These are phyloP conservation scores for Triops cancriformis DNA, from an alignment of 1,140 invertebrate genomes.

Conservation along the genomic window DNA sequence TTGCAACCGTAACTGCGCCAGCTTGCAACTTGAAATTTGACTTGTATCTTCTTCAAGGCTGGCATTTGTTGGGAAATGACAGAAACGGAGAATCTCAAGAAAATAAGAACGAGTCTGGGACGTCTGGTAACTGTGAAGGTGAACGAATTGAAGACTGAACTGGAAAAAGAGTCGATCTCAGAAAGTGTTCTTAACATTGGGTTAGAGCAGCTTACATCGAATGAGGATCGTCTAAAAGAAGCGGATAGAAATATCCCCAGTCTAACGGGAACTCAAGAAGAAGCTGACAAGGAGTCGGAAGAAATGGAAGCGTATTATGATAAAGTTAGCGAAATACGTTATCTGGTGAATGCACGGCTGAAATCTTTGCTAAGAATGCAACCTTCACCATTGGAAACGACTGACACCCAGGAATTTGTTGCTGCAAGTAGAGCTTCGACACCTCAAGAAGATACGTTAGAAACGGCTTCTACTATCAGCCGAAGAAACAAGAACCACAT, in stretches of 20 bases:
- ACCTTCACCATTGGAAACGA: neutral
- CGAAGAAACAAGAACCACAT: slow-evolving; percentile 16
- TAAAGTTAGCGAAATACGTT: neutral
- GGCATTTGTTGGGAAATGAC: neutral
- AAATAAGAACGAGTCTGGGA: neutral
- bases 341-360: neutral
- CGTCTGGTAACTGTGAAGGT: neutral
- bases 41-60: neutral
- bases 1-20: neutral
- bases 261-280: neutral
- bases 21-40: neutral
- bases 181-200: neutral
- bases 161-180: neutral
- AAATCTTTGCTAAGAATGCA: neutral
- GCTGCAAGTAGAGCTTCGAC: neutral
- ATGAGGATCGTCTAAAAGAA: neutral
- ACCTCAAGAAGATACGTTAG: neutral
- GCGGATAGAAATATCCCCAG: neutral
- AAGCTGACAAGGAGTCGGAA: neutral
- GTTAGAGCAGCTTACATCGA: neutral
- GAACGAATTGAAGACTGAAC: neutral
- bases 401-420: neutral
- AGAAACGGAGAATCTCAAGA: neutral
- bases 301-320: neutral
- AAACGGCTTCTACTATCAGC: neutral